Conservation (phyloP, 2,888 invertebrate species). For the Rapana venosa region DNA sequence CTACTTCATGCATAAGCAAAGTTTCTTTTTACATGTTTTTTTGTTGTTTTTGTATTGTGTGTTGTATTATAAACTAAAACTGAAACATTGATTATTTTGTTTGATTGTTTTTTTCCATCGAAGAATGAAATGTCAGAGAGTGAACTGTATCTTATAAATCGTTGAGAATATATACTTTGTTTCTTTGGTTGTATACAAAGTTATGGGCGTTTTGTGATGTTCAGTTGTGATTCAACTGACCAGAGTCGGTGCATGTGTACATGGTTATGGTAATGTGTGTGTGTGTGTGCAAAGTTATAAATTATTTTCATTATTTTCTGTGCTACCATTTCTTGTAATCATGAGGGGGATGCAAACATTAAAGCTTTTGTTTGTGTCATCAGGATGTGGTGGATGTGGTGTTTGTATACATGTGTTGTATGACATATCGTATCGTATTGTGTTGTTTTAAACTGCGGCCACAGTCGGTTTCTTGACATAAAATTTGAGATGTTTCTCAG, state of each 20-base stretch:
- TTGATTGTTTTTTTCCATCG: no score
- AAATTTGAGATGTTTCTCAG: no score
- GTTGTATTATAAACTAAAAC: no score
- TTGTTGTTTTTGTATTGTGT: no score
- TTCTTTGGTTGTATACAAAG: not conserved
- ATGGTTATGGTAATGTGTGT: not conserved
- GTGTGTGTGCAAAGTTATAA: not conserved
- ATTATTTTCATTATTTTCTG: constrained; percentile 5
- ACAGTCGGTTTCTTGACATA: not conserved
- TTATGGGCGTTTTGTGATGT: not conserved
- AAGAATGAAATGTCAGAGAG: no score
- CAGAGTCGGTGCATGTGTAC: not conserved
- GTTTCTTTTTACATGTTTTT: no score
- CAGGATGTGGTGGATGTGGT: not conserved
- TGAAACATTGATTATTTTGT: no score
- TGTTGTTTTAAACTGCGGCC: not conserved
- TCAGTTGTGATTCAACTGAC: not conserved
- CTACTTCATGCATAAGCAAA: no score
- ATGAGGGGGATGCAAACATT: constrained; percentile 24
- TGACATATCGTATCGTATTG: no score
- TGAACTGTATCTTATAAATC: no score
- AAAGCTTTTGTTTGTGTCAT: not conserved
- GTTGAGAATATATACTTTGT: no score
- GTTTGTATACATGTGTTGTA: not conserved
- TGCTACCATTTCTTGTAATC: constrained; percentile 29